Conservation (phyloP, 2,797 vertebrate genomes). For the Picus viridis region DNA sequence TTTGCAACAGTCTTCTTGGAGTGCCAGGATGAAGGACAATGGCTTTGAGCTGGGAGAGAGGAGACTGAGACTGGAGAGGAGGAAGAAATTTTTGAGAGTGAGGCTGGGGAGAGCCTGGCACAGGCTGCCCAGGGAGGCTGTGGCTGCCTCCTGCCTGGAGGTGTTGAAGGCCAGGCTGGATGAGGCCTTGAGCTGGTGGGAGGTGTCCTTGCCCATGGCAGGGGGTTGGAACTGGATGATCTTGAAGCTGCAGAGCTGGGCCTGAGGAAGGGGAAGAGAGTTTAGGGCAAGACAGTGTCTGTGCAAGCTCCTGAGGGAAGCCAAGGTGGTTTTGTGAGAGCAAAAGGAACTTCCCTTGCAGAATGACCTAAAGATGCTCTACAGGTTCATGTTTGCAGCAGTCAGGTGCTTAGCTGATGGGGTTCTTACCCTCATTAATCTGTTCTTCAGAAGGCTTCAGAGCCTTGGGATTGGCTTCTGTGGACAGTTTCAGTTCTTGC, state of each 20-base stretch:
- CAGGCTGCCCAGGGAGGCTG: too few species aligned
- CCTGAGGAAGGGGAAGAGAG: neutral
- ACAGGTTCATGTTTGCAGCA: neutral
- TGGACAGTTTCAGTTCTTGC: neutral
- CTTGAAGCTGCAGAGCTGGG: neutral
- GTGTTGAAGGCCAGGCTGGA: too few species aligned
- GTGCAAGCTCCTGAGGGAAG: neutral
- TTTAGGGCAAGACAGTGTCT: neutral
- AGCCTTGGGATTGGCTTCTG: neutral
- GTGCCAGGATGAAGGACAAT: too few species aligned
- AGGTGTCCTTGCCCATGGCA: too few species aligned
- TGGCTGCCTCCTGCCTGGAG: too few species aligned
- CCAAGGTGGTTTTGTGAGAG: neutral
- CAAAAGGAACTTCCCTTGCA: neutral
- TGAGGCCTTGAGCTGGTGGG: too few species aligned
- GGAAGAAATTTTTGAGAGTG: too few species aligned
- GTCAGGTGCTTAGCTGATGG: neutral
- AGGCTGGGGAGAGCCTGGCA: too few species aligned
- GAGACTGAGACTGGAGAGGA: too few species aligned
- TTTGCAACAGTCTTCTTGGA: slow-evolving; percentile 35
- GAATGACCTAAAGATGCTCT: neutral
- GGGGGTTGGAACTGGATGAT: too few species aligned
- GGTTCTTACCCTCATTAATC: neutral
- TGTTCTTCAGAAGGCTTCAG: neutral
- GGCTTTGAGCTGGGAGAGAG: too few species aligned